Conservation (phyloP, 1,140 invertebrate species). For the Brachionus koreanus region DNA sequence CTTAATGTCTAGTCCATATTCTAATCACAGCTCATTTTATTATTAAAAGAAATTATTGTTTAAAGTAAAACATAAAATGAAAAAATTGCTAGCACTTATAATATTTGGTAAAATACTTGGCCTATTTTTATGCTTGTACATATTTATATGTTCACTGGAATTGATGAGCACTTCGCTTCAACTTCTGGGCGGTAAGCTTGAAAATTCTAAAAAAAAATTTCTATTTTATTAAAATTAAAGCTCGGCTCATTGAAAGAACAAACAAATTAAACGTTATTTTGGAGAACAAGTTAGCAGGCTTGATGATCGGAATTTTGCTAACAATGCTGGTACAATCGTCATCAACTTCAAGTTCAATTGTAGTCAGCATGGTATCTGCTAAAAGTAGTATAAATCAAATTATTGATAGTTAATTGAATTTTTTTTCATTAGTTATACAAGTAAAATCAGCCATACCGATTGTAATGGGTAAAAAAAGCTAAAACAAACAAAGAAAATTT, state of each 20-base stretch:
- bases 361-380: constrained; percentile 65
- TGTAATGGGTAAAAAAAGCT: constrained; percentile 60
- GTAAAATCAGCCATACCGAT: constrained; percentile 63
- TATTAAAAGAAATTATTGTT: not conserved
- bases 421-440: constrained; percentile 47
- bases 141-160: constrained; percentile 32
- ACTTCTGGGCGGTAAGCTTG: not conserved
- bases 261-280: constrained; percentile 58
- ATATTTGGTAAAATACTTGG: not conserved
- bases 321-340: constrained; percentile 66
- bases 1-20: not conserved
- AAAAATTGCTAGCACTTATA: not conserved
- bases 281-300: constrained; percentile 62
- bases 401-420: not conserved
- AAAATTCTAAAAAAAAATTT: not conserved
- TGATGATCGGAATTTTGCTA: constrained; percentile 65
- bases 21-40: not conserved
- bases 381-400: constrained; percentile 56
- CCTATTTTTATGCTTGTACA: not conserved
- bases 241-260: constrained; percentile 2
- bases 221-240: not conserved
- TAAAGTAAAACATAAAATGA: not conserved
- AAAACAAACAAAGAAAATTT: not conserved
- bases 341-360: constrained; percentile 65
- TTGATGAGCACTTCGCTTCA: constrained; percentile 29